A percentile compares a stretch with the other conserved stretches of the same genome.
phyloP scores from a whole-genome alignment of 2,888 invertebrate species.

The Crocallis elinguaria region DNA sequence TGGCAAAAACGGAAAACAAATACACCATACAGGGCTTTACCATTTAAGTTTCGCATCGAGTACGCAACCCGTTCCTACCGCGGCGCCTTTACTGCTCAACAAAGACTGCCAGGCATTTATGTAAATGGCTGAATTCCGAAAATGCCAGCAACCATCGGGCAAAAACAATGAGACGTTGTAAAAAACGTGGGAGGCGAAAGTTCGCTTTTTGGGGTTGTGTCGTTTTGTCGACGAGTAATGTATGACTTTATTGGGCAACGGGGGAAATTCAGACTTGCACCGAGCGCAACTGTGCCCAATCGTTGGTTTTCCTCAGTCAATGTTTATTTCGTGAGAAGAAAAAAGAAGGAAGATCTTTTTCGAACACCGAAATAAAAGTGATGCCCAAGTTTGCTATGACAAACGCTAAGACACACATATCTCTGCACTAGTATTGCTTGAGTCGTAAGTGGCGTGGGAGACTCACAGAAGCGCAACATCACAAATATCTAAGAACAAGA shows the following conservation, averaged over 20 bases:
- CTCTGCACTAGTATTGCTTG: too few species aligned
- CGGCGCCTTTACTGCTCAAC: conserved; percentile 80
- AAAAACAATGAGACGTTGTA: conserved; percentile 71
- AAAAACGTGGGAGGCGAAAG: conserved; percentile 75
- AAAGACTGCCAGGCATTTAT: conserved; percentile 78
- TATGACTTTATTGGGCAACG: conserved; percentile 41
- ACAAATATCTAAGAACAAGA: too few species aligned
- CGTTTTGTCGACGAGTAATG: conserved; percentile 57
- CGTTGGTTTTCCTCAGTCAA: background rate
- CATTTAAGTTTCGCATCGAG: conserved; percentile 52
- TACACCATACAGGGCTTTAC: conserved; percentile 43
- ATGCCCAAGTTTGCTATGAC: too few species aligned
- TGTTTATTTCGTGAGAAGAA: too few species aligned
- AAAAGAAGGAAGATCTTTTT: too few species aligned
- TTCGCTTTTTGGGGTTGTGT: conserved; percentile 70
- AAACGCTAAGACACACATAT: too few species aligned
- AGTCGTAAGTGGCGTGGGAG: too few species aligned
- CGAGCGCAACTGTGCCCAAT: background rate
- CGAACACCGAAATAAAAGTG: too few species aligned
- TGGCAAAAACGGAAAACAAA: conserved; percentile 57
- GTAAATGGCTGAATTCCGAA: conserved; percentile 81
- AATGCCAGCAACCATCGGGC: conserved; percentile 67
- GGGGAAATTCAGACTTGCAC: conserved; percentile 34
- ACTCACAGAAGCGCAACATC: too few species aligned
- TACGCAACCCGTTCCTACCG: conserved; percentile 51